These are phyloP conservation scores for Brachionus koreanus DNA, from an alignment of 1,140 invertebrate genomes.

Conservation along the genomic window DNA sequence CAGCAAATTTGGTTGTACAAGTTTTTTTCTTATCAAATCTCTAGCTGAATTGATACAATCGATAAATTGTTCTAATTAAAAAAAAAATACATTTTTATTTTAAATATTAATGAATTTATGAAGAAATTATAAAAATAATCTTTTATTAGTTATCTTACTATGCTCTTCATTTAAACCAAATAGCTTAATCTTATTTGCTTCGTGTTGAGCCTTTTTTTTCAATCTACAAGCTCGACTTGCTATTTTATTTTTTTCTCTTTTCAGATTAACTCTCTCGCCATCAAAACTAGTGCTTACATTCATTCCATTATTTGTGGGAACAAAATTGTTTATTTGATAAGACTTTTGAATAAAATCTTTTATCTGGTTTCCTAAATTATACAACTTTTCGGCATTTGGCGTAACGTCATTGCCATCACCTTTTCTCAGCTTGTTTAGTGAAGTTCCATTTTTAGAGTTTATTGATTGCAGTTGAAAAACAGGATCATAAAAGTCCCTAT, in stretches of 20 bases:
- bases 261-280: slow-evolving; percentile 12
- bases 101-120: background rate
- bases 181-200: slow-evolving; percentile 70
- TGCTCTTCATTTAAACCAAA: slow-evolving; percentile 88
- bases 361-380: slow-evolving; percentile 40
- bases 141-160: slow-evolving; percentile 65
- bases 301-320: too few relatives aligned
- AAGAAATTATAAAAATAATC: background rate
- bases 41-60: slow-evolving; percentile 41
- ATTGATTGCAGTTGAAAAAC: slow-evolving; percentile 66
- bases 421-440: slow-evolving; percentile 75
- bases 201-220: slow-evolving; percentile 60
- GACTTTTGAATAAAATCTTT: slow-evolving; percentile 44
- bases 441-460: background rate
- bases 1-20: slow-evolving; percentile 11
- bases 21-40: background rate
- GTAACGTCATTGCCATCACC: slow-evolving; percentile 97
- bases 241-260: slow-evolving; percentile 43
- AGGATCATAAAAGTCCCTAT: slow-evolving; percentile 81
- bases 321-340: slow-evolving; percentile 34
- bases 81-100: background rate
- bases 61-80: slow-evolving; percentile 35
- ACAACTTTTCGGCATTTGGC: slow-evolving; percentile 74
- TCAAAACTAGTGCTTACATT: background rate
- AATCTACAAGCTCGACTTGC: slow-evolving; percentile 72